Conservation (phyloP, 2,113 vertebrate genomes). For the Actenoides lindsayi region DNA sequence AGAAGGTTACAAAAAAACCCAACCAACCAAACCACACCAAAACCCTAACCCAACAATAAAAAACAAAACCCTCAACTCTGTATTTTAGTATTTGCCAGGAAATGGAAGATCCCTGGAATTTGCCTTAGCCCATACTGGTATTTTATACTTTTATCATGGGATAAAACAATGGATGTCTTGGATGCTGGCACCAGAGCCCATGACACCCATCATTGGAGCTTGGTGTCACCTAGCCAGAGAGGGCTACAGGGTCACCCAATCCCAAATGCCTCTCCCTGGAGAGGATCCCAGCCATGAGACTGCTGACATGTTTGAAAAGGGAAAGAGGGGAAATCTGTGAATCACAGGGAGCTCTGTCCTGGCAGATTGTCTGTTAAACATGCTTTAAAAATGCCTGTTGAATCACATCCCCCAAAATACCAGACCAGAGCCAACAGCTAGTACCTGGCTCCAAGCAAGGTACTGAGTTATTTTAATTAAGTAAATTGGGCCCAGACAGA, state of each 20-base stretch:
- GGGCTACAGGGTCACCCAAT: not conserved
- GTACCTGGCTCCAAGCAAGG: not conserved
- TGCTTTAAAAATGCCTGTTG: not conserved
- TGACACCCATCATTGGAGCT: not conserved
- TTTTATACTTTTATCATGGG: not conserved
- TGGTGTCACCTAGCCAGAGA: not conserved
- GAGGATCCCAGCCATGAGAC: not conserved
- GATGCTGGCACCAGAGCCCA: not conserved
- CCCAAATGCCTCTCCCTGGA: not conserved
- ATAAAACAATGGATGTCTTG: not conserved
- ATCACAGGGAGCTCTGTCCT: not conserved
- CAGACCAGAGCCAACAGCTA: not conserved
- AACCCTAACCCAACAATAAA: not conserved
- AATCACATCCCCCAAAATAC: not conserved
- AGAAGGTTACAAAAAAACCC: not conserved
- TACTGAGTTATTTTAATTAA: not conserved
- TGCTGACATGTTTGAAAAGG: not conserved
- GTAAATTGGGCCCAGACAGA: not conserved
- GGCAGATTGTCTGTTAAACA: not conserved
- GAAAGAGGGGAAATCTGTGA: not conserved
- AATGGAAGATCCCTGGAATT: not conserved
- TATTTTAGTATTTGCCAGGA: not conserved
- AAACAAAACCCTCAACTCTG: not conserved
- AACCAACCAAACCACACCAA: not conserved
- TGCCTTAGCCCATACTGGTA: not conserved